These are phyloP conservation scores for Caenorhabditis brenneri DNA, from an alignment of 1,140 invertebrate genomes.

Conservation along the genomic window DNA sequence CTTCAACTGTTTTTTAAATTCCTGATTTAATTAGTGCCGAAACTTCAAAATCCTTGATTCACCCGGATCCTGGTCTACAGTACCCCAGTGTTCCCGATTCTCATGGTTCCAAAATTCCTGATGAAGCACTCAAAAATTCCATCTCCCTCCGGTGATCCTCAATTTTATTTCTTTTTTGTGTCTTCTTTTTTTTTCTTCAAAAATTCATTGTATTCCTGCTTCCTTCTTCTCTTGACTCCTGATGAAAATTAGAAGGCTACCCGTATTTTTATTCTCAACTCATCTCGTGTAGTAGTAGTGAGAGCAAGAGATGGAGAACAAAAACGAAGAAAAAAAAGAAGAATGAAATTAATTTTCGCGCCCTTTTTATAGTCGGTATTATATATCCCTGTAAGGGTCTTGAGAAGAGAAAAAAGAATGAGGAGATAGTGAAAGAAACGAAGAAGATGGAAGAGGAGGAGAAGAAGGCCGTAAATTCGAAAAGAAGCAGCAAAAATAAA, in stretches of 20 bases:
- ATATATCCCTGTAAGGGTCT: conserved; percentile 19
- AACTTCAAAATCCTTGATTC: no score
- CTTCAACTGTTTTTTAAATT: no score
- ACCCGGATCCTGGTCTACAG: no score
- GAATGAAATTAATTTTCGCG: conserved; percentile 38
- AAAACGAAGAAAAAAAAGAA: conserved; percentile 2
- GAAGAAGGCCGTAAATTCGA: conserved; percentile 9
- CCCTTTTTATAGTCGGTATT: conserved; percentile 35
- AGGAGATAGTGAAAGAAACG: no score
- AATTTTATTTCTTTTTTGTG: neutral
- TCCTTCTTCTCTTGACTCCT: no score
- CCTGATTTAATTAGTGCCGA: no score
- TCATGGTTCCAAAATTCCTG: no score
- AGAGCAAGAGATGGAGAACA: neutral
- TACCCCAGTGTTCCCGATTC: no score
- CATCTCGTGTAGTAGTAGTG: neutral
- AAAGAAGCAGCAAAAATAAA: conserved; percentile 31
- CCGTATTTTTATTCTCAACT: neutral
- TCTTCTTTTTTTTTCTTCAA: neutral
- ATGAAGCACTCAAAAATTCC: no score
- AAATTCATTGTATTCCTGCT: neutral
- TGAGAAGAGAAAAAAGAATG: neutral
- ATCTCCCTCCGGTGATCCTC: neutral
- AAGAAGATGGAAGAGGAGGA: neutral
- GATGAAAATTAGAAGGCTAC: conserved; percentile 20